These are phyloP conservation scores for Drosophila lacicola DNA, from an alignment of 2,888 invertebrate genomes.

Conservation along the genomic window DNA sequence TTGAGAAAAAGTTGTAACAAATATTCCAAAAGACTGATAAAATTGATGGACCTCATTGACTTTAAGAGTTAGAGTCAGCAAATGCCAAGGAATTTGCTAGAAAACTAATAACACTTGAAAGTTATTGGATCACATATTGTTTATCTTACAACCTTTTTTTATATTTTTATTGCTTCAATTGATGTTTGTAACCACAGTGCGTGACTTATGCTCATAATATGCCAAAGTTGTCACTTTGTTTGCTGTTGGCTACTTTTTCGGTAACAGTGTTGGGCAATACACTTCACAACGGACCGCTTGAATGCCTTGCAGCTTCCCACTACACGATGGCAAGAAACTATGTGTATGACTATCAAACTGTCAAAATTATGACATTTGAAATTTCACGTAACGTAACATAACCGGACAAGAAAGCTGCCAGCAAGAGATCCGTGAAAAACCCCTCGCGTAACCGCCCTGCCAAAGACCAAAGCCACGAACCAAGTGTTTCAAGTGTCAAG, in stretches of 20 bases:
- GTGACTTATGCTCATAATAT: conserved; percentile 34
- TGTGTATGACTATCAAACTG: conserved; percentile 71
- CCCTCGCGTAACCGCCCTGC: conserved; percentile 6
- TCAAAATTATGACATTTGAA: conserved; percentile 82
- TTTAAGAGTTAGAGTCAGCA: no score
- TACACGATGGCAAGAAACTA: conserved; percentile 19
- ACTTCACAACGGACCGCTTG: conserved; percentile 41
- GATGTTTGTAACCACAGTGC: conserved; percentile 33
- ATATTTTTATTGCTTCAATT: background rate
- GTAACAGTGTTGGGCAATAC: conserved; percentile 59
- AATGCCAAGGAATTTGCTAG: no score
- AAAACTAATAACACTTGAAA: no score
- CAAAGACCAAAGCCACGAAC: conserved; percentile 51
- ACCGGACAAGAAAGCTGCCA: conserved; percentile 75
- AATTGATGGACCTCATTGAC: no score
- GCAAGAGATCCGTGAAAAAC: conserved; percentile 64
- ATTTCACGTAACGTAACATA: conserved; percentile 76
- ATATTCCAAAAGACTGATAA: no score
- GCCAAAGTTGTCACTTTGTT: conserved; percentile 64
- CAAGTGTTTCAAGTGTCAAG: conserved; percentile 78
- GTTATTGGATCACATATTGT: background rate
- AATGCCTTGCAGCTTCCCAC: conserved; percentile 50
- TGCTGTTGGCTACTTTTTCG: conserved; percentile 63
- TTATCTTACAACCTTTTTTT: background rate
- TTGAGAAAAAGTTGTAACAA: no score